Conservation (phyloP, 1,140 invertebrate genomes). For the Drosophila teissieri region DNA sequence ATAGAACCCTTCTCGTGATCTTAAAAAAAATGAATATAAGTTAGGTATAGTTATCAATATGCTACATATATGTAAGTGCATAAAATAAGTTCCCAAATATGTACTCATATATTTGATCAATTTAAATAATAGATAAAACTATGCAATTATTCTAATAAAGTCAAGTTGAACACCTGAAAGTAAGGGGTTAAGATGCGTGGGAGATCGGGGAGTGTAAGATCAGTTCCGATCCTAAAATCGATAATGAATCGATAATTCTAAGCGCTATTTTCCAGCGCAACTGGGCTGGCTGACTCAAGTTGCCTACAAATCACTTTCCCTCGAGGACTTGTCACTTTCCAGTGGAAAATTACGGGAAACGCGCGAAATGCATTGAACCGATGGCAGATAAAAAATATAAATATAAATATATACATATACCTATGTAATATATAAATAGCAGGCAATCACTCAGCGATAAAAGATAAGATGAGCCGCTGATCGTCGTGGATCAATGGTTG, state of each 20-base stretch:
- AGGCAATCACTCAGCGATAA: slow-evolving; percentile 9
- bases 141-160: not conserved
- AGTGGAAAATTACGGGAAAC: slow-evolving; percentile 1
- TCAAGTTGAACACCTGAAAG: too few relatives aligned
- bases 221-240: not conserved
- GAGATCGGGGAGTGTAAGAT: not conserved
- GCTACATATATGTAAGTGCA: not conserved
- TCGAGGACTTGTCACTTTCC: slow-evolving; percentile 1
- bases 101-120: too few relatives aligned
- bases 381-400: not conserved
- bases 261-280: not conserved
- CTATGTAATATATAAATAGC: not conserved
- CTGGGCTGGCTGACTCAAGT: not conserved
- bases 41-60: too few relatives aligned
- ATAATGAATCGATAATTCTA: not conserved
- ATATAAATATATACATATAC: too few relatives aligned
- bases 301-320: slow-evolving; percentile 12
- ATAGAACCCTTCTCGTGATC: not conserved
- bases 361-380: slow-evolving; percentile 16
- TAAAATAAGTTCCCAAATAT: not conserved
- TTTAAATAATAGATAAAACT: too few relatives aligned
- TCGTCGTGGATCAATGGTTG: not conserved
- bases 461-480: not conserved
- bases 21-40: not conserved
- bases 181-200: slow-evolving; percentile 18